Evolutionary conservation across 2,888 invertebrate genomes (phyloP).

Genomic region (Emmelina monodactyla): DNA sequence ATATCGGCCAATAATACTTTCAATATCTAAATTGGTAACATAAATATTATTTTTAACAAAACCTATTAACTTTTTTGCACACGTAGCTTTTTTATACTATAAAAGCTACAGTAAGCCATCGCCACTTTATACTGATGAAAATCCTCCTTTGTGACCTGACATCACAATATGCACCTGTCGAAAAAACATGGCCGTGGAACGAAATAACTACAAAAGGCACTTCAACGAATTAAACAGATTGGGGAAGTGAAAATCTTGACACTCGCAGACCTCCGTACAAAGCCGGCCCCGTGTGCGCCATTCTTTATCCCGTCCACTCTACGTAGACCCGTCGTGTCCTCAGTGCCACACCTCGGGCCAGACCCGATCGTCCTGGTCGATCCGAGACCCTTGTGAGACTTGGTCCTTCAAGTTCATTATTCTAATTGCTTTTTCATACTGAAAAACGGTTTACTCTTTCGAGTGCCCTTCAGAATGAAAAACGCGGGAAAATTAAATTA

Average conservation of each 20-base stretch:
- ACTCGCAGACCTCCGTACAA: conserved; percentile 18
- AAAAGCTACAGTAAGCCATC: too few relatives aligned
- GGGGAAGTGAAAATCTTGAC: conserved; percentile 26
- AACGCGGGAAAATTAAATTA: conserved; percentile 58
- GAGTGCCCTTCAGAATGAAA: conserved; percentile 46
- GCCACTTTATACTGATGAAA: too few relatives aligned
- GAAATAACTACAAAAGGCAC: conserved; percentile 23
- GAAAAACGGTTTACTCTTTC: conserved; percentile 43
- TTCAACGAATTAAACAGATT: conserved; percentile 50
- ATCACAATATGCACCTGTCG: conserved; percentile 20
- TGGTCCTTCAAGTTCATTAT: conserved; percentile 54
- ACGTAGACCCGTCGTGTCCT: too few relatives aligned
- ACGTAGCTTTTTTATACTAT: too few relatives aligned
- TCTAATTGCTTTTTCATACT: conserved; percentile 47
- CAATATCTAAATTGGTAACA: too few relatives aligned
- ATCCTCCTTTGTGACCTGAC: too few relatives aligned
- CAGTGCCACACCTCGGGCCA: too few relatives aligned
- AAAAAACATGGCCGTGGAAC: conserved; percentile 17
- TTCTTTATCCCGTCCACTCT: too few relatives aligned
- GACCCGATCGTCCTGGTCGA: not conserved
- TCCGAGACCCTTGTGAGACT: not conserved
- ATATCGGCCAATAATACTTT: too few relatives aligned
- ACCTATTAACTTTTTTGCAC: too few relatives aligned
- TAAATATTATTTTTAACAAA: too few relatives aligned
- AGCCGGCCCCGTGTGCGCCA: too few relatives aligned